Percentiles rank a stretch among this genome's conserved stretches.
Conservation (phyloP, 2,888 invertebrate species). For the Xiphydria camelus region DNA sequence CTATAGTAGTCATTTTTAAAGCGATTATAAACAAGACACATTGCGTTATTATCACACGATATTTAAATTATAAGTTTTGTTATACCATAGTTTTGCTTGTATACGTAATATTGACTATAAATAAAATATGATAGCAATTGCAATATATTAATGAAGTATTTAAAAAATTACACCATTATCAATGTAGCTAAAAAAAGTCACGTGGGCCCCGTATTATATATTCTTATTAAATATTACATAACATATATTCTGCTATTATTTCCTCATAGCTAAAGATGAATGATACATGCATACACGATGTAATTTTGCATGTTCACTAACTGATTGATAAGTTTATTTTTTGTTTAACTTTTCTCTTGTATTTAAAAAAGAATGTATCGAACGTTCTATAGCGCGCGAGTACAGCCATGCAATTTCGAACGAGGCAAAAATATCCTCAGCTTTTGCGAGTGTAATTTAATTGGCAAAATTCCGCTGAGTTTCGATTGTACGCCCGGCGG, state of each 20-base stretch:
- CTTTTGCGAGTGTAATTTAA: not conserved
- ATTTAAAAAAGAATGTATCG: slow-evolving; percentile 17
- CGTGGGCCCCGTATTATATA: slow-evolving; percentile 54
- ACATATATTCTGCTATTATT: slow-evolving; percentile 53
- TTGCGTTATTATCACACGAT: slow-evolving; percentile 12
- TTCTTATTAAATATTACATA: slow-evolving; percentile 53
- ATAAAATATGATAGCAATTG: slow-evolving; percentile 32
- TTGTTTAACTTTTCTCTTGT: slow-evolving; percentile 23
- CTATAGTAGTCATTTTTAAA: slow-evolving; percentile 2
- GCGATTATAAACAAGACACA: slow-evolving; percentile 3
- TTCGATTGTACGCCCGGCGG: too few species aligned
- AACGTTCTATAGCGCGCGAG: slow-evolving; percentile 18
- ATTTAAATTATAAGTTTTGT: slow-evolving; percentile 12
- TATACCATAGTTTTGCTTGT: slow-evolving; percentile 30
- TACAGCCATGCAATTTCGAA: not conserved
- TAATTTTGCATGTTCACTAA: slow-evolving; percentile 24
- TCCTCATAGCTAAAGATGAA: slow-evolving; percentile 44
- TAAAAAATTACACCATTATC: slow-evolving; percentile 39
- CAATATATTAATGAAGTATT: slow-evolving; percentile 20
- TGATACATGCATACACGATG: slow-evolving; percentile 29
- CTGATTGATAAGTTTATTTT: slow-evolving; percentile 29
- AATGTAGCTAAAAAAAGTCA: slow-evolving; percentile 47
- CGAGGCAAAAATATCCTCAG: not conserved
- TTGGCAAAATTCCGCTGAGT: not conserved
- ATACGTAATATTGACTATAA: slow-evolving; percentile 26